Evolutionary conservation across 2,888 invertebrate species (phyloP).

Genomic region (Calliopum simillimum): DNA sequence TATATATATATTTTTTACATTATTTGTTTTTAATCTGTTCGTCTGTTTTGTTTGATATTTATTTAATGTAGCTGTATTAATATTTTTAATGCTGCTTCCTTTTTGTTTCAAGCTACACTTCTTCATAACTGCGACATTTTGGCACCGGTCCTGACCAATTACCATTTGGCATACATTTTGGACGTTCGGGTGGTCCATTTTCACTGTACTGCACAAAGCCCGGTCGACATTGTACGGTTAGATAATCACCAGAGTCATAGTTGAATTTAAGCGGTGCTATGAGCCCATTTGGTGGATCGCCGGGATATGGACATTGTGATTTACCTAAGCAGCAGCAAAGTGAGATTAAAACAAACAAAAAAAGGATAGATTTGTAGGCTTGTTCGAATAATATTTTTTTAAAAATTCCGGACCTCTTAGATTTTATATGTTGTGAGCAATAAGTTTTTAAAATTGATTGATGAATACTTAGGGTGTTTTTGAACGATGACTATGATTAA

Average conservation of each 20-base stretch:
- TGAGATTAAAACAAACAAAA: background rate
- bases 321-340: constrained; percentile 70
- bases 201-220: constrained; percentile 71
- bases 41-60: background rate
- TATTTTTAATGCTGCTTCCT: background rate
- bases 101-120: constrained; percentile 67
- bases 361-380: background rate
- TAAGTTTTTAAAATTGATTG: too few species aligned
- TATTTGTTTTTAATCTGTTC: constrained; percentile 21
- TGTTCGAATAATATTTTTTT: background rate
- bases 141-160: constrained; percentile 78
- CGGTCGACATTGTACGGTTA: constrained; percentile 77
- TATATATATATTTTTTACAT: constrained; percentile 46
- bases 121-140: constrained; percentile 75
- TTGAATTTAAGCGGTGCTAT: constrained; percentile 79
- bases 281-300: constrained; percentile 78
- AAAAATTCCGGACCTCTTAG: background rate
- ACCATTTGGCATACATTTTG: constrained; percentile 75
- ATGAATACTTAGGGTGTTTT: too few species aligned
- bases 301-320: constrained; percentile 78
- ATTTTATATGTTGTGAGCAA: too few species aligned
- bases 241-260: constrained; percentile 79
- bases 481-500: too few species aligned
- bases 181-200: constrained; percentile 71
- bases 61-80: background rate